Percentiles rank a stretch among this genome's conserved stretches.
phyloP scores from a whole-genome alignment of 2,888 invertebrate genomes.

The Unio pictorum region DNA sequence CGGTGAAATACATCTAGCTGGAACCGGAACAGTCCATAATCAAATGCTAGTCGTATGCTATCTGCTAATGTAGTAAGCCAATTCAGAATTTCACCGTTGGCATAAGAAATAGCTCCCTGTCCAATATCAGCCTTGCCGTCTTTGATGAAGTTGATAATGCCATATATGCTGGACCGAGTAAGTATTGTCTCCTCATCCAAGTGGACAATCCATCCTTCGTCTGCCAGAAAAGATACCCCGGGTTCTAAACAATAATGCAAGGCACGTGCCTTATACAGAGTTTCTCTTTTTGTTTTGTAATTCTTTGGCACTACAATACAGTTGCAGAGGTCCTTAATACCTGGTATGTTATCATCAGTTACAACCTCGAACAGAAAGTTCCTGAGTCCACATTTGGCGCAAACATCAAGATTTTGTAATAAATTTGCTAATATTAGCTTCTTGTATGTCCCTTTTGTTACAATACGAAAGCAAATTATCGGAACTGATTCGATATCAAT shows the following conservation, averaged over 20 bases:
- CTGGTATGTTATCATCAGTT: conserved; percentile 34
- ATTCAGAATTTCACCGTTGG: conserved; percentile 19
- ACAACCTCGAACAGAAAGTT: conserved; percentile 39
- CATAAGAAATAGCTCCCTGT: conserved; percentile 42
- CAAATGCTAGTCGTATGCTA: conserved; percentile 20
- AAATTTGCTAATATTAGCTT: conserved; percentile 36
- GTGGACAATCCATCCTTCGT: conserved; percentile 55
- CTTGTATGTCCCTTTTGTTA: conserved; percentile 44
- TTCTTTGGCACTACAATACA: conserved; percentile 40
- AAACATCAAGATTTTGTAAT: conserved; percentile 21
- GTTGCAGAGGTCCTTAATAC: conserved; percentile 9
- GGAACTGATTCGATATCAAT: conserved; percentile 13
- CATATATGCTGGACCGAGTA: conserved; percentile 40
- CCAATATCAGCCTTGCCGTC: conserved; percentile 44
- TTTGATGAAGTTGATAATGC: conserved; percentile 47
- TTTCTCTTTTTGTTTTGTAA: conserved; percentile 29
- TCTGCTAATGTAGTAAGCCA: conserved; percentile 34
- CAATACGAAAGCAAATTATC: conserved; percentile 50
- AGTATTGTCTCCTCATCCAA: conserved; percentile 54
- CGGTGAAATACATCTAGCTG: conserved; percentile 16
- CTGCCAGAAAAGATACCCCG: conserved; percentile 33
- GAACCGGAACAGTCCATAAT: conserved; percentile 30
- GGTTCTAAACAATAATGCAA: conserved; percentile 47
- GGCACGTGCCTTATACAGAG: conserved; percentile 49
- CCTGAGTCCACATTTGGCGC: conserved; percentile 19